A percentile compares a stretch with the other conserved stretches of the same genome.
These are phyloP conservation scores for Urosaurus nigricauda DNA, from an alignment of 2,797 vertebrate species.

Conservation along the genomic window DNA sequence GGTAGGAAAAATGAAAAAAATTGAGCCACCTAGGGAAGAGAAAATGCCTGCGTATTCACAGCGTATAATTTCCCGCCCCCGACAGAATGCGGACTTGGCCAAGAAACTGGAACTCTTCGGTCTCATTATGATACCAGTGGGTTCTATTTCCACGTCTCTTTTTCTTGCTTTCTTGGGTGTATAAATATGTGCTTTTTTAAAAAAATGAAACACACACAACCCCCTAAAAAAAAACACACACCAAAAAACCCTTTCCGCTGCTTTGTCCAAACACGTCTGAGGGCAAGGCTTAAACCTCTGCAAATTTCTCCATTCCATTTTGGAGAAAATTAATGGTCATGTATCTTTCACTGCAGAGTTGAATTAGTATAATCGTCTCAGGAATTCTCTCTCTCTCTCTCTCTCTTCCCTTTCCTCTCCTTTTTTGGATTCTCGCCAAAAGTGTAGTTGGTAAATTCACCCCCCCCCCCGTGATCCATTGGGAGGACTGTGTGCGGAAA, in stretches of 20 bases:
- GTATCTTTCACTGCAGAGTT: not conserved
- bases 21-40: conserved; percentile 33
- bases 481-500: not conserved
- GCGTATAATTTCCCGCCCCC: conserved; percentile 32
- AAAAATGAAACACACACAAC: not conserved
- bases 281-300: conserved; percentile 30
- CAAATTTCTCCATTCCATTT: conserved; percentile 25
- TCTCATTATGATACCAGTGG: conserved; percentile 18
- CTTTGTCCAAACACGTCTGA: conserved; percentile 44
- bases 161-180: conserved; percentile 14
- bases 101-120: conserved; percentile 23
- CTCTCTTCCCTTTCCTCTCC: not conserved
- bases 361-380: not conserved
- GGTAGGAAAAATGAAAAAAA: not conserved
- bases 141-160: not conserved
- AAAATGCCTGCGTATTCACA: conserved; percentile 7
- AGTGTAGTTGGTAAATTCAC: not conserved
- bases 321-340: conserved; percentile 7
- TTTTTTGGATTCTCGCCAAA: not conserved
- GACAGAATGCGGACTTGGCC: conserved; percentile 37
- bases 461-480: not conserved
- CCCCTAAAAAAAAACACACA: too few relatives aligned
- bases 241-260: conserved; percentile 49
- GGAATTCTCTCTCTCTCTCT: not conserved
- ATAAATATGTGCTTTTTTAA: not conserved